These are phyloP conservation scores for Gerris lacustris DNA, from an alignment of 2,888 invertebrate species.

Conservation along the genomic window DNA sequence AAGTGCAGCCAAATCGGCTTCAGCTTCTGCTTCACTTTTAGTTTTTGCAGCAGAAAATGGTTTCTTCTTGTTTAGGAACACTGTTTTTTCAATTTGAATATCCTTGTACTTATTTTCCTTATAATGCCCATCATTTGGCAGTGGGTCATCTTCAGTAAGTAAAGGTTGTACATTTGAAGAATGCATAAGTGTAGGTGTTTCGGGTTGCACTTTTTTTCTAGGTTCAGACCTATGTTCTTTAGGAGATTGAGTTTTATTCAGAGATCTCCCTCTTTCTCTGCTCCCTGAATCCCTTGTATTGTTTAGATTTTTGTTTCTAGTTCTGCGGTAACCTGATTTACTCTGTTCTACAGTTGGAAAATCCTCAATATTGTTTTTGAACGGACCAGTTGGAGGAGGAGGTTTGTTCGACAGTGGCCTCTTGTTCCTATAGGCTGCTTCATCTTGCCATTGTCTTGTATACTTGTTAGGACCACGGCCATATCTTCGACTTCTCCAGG, in stretches of 20 bases:
- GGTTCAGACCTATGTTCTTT: neutral
- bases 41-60: neutral
- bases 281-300: neutral
- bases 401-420: slow-evolving; percentile 15
- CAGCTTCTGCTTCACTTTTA: slow-evolving; percentile 12
- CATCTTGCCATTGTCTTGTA: slow-evolving; percentile 85
- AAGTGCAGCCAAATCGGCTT: slow-evolving; percentile 23
- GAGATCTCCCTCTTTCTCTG: neutral
- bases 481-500: slow-evolving; percentile 70
- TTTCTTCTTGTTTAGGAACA: slow-evolving; percentile 6
- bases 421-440: slow-evolving; percentile 57
- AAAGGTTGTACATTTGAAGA: neutral
- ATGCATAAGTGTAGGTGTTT: neutral
- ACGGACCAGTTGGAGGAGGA: neutral
- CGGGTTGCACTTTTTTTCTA: neutral
- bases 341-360: slow-evolving; percentile 8
- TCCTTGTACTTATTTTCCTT: slow-evolving; percentile 2
- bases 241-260: neutral
- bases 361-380: neutral
- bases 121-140: neutral
- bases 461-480: slow-evolving; percentile 90
- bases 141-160: neutral
- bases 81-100: neutral
- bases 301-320: neutral
- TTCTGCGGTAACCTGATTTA: neutral